Evolutionary conservation across 1,140 invertebrate genomes (phyloP), one percentile per base, ranked within the genome.

Genomic region (Cherax destructor): DNA sequence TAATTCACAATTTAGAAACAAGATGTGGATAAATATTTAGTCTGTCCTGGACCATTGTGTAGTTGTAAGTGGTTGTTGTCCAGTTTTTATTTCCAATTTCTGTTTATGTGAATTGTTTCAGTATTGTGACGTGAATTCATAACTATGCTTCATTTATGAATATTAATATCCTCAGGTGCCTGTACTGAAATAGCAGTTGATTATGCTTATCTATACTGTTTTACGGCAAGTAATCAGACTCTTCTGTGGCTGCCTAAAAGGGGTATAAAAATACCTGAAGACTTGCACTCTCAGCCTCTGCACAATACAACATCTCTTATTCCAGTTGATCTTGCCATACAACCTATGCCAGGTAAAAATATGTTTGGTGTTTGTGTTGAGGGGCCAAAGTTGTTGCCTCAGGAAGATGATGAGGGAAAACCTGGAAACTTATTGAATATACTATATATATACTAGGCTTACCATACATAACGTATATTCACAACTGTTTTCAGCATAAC

Each of bases 181-280:
- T 93, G 92, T n/a, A 74, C 59, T 10, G 81, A 88, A 49, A 79
- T 93, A 18, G 86, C 92, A 6, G 90, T 91, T 6, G 92, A 93
- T 77, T 87, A 65, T 6, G 41, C 81, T 11, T 83, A 93, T 74
- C 79, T 93, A 9, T 93, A 93, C 86, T 93, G 92, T 49, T 91
- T 84, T 65, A 72, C 69, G 13, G 49, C 65, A 52, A 47, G 24
- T 41, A 83, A 80, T 30, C 76, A 84, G 16, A 91, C 80, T n/a
- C 76, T 93, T 16, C 52, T 88, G 47, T 93, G 92, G 92, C 56
- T 93, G 72, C 41, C 80, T 18, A 93, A 93, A 24, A 80, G 13
- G 7, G 86, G 72, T 21, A n/a, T 52, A 4, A 18, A 21, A 7
- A 13, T 16, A 7, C 18, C 47, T 30, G 83, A 69, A 11, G 41